Evolutionary conservation across 2,797 vertebrate genomes (phyloP).

Genomic region (Brotula barbata): DNA sequence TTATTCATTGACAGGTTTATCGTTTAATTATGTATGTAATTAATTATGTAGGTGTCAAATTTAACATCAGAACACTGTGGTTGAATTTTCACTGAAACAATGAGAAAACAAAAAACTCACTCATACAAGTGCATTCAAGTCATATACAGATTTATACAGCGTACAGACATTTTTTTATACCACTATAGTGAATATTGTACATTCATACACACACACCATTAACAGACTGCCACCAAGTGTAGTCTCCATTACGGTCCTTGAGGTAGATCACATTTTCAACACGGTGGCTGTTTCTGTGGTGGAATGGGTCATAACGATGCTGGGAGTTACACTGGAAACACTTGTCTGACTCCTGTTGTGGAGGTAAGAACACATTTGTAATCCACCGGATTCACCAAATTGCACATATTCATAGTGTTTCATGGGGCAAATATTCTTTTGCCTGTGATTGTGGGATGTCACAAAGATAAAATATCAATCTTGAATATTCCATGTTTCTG

Average conservation of each 20-base stretch:
- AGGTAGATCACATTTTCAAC: constrained; percentile 87
- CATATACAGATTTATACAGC: too few relatives aligned
- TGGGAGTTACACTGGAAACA: constrained; percentile 86
- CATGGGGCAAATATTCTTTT: too few relatives aligned
- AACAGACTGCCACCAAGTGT: constrained; percentile 90
- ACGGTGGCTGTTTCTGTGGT: constrained; percentile 78
- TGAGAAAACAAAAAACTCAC: too few relatives aligned
- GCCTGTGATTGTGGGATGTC: too few relatives aligned
- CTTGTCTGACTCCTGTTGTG: constrained; percentile 82
- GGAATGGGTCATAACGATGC: constrained; percentile 53
- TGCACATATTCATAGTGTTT: too few relatives aligned
- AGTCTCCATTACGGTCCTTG: constrained; percentile 60
- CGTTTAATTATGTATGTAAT: too few relatives aligned
- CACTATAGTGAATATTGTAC: neutral
- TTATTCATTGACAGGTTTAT: neutral
- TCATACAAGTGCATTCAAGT: too few relatives aligned
- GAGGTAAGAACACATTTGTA: constrained; percentile 1
- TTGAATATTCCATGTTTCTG: too few relatives aligned
- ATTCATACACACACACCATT: constrained; percentile 77
- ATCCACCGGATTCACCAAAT: neutral
- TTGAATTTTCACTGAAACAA: neutral
- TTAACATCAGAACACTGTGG: too few relatives aligned
- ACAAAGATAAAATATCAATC: too few relatives aligned
- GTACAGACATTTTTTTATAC: constrained; percentile 1
- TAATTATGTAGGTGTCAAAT: too few relatives aligned